Evolutionary conservation across 2,888 invertebrate species (phyloP).

Genomic region (Ommatoiulus sabulosus): DNA sequence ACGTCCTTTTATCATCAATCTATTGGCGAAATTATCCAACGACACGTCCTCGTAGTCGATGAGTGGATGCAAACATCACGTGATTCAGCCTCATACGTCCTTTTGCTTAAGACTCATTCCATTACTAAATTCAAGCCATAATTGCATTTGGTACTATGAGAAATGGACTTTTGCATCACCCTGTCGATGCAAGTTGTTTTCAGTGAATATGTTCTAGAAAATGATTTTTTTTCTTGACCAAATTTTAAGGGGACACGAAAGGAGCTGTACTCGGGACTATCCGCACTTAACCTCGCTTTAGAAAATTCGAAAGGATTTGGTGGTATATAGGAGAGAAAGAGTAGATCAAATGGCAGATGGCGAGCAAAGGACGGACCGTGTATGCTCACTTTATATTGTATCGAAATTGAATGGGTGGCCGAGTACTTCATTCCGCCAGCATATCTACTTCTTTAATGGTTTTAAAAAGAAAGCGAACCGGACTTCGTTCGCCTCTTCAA

Average conservation of each 20-base stretch:
- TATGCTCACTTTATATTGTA: conserved; percentile 47
- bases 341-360: conserved; percentile 45
- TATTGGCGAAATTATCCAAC: too few species aligned
- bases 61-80: too few species aligned
- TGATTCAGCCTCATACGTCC: too few species aligned
- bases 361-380: conserved; percentile 19
- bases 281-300: conserved; percentile 35
- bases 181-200: too few species aligned
- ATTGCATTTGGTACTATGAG: too few species aligned
- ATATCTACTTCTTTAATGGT: conserved; percentile 37
- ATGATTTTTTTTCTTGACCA: too few species aligned
- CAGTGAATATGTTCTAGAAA: too few species aligned
- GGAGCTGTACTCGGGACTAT: background rate
- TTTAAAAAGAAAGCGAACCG: conserved; percentile 25
- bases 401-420: conserved; percentile 33
- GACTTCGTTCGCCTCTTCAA: background rate
- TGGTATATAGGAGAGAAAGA: conserved; percentile 32
- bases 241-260: background rate
- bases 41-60: too few species aligned
- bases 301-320: conserved; percentile 15
- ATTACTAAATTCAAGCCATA: too few species aligned
- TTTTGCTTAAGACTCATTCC: too few species aligned
- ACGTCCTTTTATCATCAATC: too few species aligned
- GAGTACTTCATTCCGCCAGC: conserved; percentile 38
- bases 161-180: too few species aligned